Evolutionary conservation across 2,888 invertebrate species (phyloP).

Genomic region (Sinotaia quadrata): DNA sequence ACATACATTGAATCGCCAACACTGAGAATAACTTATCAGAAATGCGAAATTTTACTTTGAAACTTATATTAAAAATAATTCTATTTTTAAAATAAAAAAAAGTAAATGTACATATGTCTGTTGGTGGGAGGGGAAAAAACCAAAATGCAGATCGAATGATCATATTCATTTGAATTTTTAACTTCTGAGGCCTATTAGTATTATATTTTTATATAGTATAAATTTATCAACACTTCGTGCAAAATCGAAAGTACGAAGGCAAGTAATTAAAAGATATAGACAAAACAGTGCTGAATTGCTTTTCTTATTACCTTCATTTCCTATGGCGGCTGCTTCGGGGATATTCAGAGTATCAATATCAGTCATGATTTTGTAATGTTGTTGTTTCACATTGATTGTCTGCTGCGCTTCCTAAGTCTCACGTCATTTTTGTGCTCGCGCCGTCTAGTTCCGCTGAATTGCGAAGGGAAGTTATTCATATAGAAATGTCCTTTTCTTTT

Average conservation of each 20-base stretch:
- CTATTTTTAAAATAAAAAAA: too few species aligned
- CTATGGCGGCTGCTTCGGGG: constrained; percentile 1
- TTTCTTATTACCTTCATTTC: constrained; percentile 11
- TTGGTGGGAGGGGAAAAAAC: too few species aligned
- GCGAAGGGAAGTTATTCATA: constrained; percentile 14
- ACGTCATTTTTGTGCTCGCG: constrained; percentile 24
- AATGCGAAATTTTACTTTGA: too few species aligned
- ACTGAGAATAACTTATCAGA: too few species aligned
- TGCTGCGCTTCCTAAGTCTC: constrained; percentile 24
- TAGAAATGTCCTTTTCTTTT: not conserved
- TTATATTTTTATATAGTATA: too few species aligned
- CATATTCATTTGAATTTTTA: too few species aligned
- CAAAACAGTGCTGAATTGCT: not conserved
- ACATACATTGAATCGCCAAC: too few species aligned
- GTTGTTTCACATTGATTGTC: constrained; percentile 29
- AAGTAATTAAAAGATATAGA: not conserved
- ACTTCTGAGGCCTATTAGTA: too few species aligned
- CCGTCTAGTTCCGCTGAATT: constrained; percentile 26
- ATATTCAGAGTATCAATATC: constrained; percentile 3
- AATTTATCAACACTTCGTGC: constrained; percentile 19
- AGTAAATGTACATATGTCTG: too few species aligned
- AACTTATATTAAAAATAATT: too few species aligned
- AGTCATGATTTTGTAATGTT: constrained; percentile 25
- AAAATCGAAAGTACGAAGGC: constrained; percentile 23
- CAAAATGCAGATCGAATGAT: too few species aligned